phyloP scores from a whole-genome alignment of 1,140 invertebrate species.

The Brachionus angularis region DNA sequence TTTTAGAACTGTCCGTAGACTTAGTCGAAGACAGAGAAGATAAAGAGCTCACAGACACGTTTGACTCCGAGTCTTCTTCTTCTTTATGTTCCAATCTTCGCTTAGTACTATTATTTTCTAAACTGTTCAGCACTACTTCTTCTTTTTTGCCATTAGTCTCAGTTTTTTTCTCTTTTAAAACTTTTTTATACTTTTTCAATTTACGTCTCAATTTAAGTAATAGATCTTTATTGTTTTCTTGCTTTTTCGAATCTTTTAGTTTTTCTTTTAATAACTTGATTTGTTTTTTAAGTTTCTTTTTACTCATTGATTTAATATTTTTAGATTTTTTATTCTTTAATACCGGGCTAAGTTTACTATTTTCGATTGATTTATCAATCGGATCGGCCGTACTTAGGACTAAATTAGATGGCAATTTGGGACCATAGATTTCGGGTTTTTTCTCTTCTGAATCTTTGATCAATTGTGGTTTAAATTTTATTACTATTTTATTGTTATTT shows the following conservation, averaged over 20 bases:
- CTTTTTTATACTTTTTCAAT: slow-evolving; percentile 29
- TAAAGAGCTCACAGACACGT: not conserved
- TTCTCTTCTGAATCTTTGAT: too few relatives aligned
- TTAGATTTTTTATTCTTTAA: not conserved
- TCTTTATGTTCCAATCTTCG: slow-evolving; percentile 27
- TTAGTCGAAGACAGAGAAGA: slow-evolving; percentile 6
- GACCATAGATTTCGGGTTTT: slow-evolving; percentile 4
- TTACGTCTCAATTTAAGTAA: slow-evolving; percentile 16
- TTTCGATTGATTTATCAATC: not conserved
- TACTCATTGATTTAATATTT: slow-evolving; percentile 8
- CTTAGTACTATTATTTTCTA: not conserved
- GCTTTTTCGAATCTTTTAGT: not conserved
- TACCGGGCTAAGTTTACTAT: too few relatives aligned
- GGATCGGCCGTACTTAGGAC: too few relatives aligned
- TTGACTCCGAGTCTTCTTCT: slow-evolving; percentile 7
- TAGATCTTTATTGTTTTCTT: too few relatives aligned
- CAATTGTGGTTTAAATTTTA: too few relatives aligned
- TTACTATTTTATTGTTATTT: too few relatives aligned
- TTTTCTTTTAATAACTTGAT: not conserved
- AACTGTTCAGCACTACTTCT: not conserved
- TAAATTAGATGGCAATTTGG: not conserved
- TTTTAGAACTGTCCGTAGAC: slow-evolving; percentile 14
- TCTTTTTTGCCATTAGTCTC: not conserved
- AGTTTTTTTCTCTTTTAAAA: not conserved
- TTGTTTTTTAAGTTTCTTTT: slow-evolving; percentile 23